Evolutionary conservation across 2,797 vertebrate genomes (phyloP).

Genomic region (Xiphorhynchus erythropygius): DNA sequence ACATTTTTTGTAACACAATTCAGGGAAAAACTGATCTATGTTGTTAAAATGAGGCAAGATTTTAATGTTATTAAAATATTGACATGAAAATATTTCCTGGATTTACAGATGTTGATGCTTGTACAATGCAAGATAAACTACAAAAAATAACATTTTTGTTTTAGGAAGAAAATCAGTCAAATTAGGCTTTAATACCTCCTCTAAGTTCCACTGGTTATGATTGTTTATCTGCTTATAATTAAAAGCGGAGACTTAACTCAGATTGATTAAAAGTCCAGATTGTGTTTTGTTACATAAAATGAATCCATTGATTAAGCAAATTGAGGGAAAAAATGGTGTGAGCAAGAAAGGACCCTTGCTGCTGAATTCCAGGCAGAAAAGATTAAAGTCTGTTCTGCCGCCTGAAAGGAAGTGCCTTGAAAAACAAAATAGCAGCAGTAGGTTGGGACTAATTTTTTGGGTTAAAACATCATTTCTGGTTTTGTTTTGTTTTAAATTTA

Average conservation of each 20-base stretch:
- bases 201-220: not conserved
- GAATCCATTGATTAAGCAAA: not conserved
- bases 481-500: not conserved
- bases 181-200: not conserved
- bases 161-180: not conserved
- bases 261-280: not conserved
- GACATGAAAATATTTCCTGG: not conserved
- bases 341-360: not conserved
- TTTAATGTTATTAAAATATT: constrained; percentile 11
- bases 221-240: not conserved
- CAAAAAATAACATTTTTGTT: not conserved
- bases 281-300: constrained; percentile 12
- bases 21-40: not conserved
- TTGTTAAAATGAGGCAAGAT: not conserved
- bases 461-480: not conserved
- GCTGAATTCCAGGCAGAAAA: not conserved
- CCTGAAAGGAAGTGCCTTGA: not conserved
- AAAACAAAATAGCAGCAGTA: not conserved
- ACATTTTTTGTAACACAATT: not conserved
- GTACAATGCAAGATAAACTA: not conserved
- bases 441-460: not conserved
- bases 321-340: not conserved
- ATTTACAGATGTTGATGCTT: not conserved
- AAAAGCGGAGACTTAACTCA: not conserved
- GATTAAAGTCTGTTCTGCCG: not conserved